Percentiles rank a stretch among this genome's conserved stretches.
Conservation (phyloP, 1,140 invertebrate genomes). For the Drosophila rufa region DNA sequence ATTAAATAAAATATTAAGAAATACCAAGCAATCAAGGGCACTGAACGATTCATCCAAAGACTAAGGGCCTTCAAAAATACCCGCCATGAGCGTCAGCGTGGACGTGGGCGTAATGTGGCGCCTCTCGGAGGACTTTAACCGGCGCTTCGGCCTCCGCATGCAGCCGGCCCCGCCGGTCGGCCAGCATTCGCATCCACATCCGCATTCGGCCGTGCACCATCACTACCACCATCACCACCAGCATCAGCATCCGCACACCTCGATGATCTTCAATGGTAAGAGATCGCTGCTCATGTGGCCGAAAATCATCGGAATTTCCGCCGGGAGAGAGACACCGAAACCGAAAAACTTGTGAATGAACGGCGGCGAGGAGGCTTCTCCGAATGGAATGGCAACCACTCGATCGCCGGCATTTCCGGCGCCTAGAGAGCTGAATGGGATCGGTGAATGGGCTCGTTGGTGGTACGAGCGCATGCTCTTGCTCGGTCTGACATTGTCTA, state of each 20-base stretch:
- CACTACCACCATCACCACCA: conserved; percentile 73
- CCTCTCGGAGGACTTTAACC: conserved; percentile 84
- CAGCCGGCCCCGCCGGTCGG: conserved; percentile 68
- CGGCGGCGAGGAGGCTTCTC: conserved; percentile 24
- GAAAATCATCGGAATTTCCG: conserved; percentile 56
- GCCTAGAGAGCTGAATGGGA: conserved; percentile 35
- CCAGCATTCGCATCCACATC: conserved; percentile 66
- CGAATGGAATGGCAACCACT: conserved; percentile 37
- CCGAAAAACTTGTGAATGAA: conserved; percentile 18
- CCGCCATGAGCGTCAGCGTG: conserved; percentile 82
- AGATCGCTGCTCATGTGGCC: conserved; percentile 6
- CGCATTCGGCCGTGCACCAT: conserved; percentile 63
- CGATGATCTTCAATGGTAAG: conserved; percentile 86
- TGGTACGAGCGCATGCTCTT: conserved; percentile 6
- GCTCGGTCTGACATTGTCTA: conserved; percentile 6
- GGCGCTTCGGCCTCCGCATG: conserved; percentile 82
- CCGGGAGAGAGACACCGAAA: neutral
- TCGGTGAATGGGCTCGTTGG: neutral
- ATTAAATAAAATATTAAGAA: neutral
- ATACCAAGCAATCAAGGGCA: neutral
- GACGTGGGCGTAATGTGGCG: conserved; percentile 85
- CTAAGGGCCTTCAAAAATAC: conserved; percentile 2
- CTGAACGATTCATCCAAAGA: neutral
- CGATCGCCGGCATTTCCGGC: conserved; percentile 50
- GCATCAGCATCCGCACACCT: conserved; percentile 67